Base-by-base conservation (phyloP, 2,113 vertebrate genomes). In the Erpornis zantholeuca region DNA sequence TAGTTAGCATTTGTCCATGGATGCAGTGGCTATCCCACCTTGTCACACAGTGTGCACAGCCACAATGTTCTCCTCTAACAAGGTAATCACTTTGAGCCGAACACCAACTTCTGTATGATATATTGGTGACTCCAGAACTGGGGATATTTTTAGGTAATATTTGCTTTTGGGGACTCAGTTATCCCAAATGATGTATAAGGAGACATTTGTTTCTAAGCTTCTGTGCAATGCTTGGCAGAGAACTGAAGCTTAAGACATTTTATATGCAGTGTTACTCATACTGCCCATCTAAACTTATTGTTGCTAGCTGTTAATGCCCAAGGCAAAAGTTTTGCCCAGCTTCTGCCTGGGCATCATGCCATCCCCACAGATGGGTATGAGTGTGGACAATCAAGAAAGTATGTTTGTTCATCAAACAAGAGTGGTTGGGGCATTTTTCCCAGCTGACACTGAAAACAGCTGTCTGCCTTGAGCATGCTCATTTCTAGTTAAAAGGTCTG, bases 401-500 rank as follows among this genome's bases (percentile, higher is more conserved):
- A 92, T 96, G 88, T 95, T 97, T 95, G 76, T 87, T 97, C 95
- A 84, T 95, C 96, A 97, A 94, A 94, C 84, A 94, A 92, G 86
- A 88, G 90, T 89, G 83, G 61, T 44, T 69, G 84, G 95, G 84
- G 79, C 85, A 96, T 95, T 97, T 94, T 97, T 96, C 89, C 90
- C 96, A 96, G 93, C 90, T 96, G 96, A 97, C 96, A 95, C 65
- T n/a, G 9, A 96, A 97, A 97, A 96, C 97, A 97, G 96, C 96
- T 97, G 96, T 90, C 88, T 93, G 95, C 76, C 40, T 83, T 69
- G 57, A 95, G 84, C 61, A 64, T 84, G 70, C 53, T 95, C 90
- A 76, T 69, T 94, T 95, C 69, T 88, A 71, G 66, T 92, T 94
- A 91, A 94, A 95, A 94, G 38, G 38, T 81, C 91, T 96, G 40